A percentile compares a stretch with the other conserved stretches of the same genome.
These are phyloP conservation scores for Erebia ligea DNA, from an alignment of 2,888 invertebrate species.

Conservation along the genomic window DNA sequence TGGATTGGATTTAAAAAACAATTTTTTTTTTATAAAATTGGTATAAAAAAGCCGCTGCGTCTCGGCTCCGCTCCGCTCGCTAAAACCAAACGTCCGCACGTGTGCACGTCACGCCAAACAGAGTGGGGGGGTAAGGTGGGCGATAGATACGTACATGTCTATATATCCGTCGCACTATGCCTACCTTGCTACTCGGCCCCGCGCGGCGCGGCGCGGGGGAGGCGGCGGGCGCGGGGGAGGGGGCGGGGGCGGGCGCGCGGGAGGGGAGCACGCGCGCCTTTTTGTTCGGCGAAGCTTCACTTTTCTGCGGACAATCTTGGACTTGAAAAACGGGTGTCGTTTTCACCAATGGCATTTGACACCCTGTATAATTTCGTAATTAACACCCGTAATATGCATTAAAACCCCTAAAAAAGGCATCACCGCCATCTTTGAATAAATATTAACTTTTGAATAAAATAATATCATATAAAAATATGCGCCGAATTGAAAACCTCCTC, in stretches of 20 bases:
- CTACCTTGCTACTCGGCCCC: conserved; percentile 81
- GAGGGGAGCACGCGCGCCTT: conserved; percentile 65
- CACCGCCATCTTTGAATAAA: too few relatives aligned
- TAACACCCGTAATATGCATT: too few relatives aligned
- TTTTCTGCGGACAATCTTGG: conserved; percentile 51
- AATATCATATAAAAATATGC: too few relatives aligned
- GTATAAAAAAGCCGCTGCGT: too few relatives aligned
- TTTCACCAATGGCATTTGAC: too few relatives aligned
- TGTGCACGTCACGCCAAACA: conserved; percentile 23
- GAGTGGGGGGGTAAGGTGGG: conserved; percentile 67
- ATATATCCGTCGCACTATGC: conserved; percentile 84
- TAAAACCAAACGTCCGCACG: conserved; percentile 18
- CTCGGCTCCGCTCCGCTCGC: too few relatives aligned
- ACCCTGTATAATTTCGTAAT: too few relatives aligned
- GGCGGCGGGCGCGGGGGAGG: conserved; percentile 46
- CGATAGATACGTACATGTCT: conserved; percentile 83
- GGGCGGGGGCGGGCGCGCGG: conserved; percentile 49
- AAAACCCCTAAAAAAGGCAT: too few relatives aligned
- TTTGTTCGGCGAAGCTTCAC: conserved; percentile 65
- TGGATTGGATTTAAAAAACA: too few relatives aligned
- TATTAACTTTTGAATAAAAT: too few relatives aligned
- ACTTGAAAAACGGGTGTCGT: not conserved
- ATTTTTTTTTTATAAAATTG: too few relatives aligned
- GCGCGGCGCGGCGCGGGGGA: conserved; percentile 70
- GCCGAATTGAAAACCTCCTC: too few relatives aligned